Conservation (phyloP, 2,888 invertebrate genomes). For the Piscicola geometra region DNA sequence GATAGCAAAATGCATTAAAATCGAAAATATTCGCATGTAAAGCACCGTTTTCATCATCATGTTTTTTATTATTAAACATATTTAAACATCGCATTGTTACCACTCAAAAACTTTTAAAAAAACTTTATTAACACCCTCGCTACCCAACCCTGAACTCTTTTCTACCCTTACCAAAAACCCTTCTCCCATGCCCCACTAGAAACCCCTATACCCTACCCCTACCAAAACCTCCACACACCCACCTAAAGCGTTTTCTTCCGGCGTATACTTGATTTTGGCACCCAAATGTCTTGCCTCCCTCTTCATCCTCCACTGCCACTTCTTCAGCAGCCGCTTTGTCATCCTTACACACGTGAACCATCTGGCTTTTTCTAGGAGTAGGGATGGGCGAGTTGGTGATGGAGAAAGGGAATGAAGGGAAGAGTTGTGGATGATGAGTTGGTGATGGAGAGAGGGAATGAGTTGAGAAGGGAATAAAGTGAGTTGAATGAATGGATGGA, state of each 20-base stretch:
- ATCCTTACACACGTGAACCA: not conserved
- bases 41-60: no score
- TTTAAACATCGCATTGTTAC: no score
- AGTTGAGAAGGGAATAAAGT: not conserved
- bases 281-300: not conserved
- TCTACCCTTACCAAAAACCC: no score
- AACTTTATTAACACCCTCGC: no score
- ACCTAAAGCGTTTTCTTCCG: not conserved
- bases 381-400: not conserved
- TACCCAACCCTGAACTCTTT: no score
- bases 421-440: not conserved
- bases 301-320: constrained; percentile 11
- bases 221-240: not conserved
- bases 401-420: not conserved
- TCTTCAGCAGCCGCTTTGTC: constrained; percentile 20
- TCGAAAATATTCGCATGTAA: no score
- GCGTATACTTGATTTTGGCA: not conserved
- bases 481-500: no score
- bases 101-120: no score
- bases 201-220: no score
- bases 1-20: no score
- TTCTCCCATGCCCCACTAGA: no score
- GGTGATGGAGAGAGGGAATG: not conserved
- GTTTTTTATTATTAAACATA: no score
- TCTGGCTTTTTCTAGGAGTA: not conserved